These are phyloP conservation scores for Dioctria rufipes DNA, from an alignment of 2,888 invertebrate genomes.

Conservation along the genomic window DNA sequence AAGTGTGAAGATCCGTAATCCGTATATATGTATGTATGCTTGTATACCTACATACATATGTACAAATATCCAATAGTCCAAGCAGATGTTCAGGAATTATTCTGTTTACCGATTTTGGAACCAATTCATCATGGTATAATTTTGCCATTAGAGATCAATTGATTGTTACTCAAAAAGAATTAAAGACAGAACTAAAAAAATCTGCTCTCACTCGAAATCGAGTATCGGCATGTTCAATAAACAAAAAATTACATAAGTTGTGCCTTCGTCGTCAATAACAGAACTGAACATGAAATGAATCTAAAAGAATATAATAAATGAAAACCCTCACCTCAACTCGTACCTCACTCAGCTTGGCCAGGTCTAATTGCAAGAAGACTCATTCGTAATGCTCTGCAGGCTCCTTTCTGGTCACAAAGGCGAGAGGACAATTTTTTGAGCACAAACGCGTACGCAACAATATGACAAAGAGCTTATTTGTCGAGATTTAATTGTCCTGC, in stretches of 20 bases:
- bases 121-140: conserved; percentile 44
- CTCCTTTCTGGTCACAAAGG: conserved; percentile 8
- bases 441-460: conserved; percentile 45
- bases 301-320: conserved; percentile 8
- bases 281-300: conserved; percentile 3
- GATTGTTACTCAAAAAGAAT: conserved; percentile 41
- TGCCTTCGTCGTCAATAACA: conserved; percentile 39
- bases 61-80: no score
- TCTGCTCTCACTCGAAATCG: conserved; percentile 34
- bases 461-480: conserved; percentile 48
- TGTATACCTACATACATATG: no score
- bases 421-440: conserved; percentile 37
- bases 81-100: conserved; percentile 36
- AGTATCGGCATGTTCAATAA: conserved; percentile 48
- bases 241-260: conserved; percentile 52
- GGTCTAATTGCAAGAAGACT: conserved; percentile 36
- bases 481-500: conserved; percentile 50
- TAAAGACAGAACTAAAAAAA: conserved; percentile 6
- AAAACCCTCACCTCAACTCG: neutral
- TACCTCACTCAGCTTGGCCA: conserved; percentile 16
- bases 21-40: no score
- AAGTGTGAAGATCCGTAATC: no score
- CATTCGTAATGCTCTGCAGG: conserved; percentile 47
- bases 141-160: conserved; percentile 21
- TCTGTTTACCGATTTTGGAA: conserved; percentile 31